Evolutionary conservation across 2,888 invertebrate species (phyloP), one percentile per base, ranked within the genome.

Genomic region (Microchrysa polita): DNA sequence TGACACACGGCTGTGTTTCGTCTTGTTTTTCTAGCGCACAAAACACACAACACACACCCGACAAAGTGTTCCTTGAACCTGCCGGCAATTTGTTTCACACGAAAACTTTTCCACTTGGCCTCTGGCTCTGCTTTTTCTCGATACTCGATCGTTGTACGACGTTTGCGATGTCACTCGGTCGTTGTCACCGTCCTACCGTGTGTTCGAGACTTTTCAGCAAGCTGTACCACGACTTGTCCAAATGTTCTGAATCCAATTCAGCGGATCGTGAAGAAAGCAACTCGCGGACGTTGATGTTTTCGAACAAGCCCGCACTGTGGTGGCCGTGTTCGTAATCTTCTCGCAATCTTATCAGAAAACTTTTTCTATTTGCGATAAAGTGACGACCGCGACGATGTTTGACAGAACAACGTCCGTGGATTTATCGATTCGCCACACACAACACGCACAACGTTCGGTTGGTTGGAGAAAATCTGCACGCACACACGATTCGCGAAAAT

Each of bases 241-340:
- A n/a, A n/a, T n/a, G 48, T 48, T 12, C 55, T 10, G 18, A 10
- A 14, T 48, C 65, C 22, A n/a, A 65, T 48, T 65, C 65, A 65
- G 44, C 65, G 44, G 44, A 42, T 44, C 65, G 44, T 42, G 16
- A n/a, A 53, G 53, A 16, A 61, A 12, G 40, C 61, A 65, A 27
- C 14, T 22, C 2, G 44, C 48, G 4, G 16, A 48, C n/a, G n/a
- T 5, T 5, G 20, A 12, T 48, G 48, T 10, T 10, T 48, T 48
- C 14, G 16, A 48, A 48, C 14, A 12, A 12, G 48, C 12, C 27
- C 27, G 27, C 4, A 5, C 27, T 7, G 16, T 48, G 48, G 48
- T n/a, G n/a, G n/a, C n/a, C n/a, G n/a, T n/a, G n/a, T n/a, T n/a
- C n/a, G n/a, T n/a, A n/a, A n/a, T n/a, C n/a, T n/a, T n/a, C n/a